A percentile compares a stretch with the other conserved stretches of the same genome.
Evolutionary conservation across 2,888 invertebrate genomes (phyloP).

Genomic region (Hemithea aestivaria): DNA sequence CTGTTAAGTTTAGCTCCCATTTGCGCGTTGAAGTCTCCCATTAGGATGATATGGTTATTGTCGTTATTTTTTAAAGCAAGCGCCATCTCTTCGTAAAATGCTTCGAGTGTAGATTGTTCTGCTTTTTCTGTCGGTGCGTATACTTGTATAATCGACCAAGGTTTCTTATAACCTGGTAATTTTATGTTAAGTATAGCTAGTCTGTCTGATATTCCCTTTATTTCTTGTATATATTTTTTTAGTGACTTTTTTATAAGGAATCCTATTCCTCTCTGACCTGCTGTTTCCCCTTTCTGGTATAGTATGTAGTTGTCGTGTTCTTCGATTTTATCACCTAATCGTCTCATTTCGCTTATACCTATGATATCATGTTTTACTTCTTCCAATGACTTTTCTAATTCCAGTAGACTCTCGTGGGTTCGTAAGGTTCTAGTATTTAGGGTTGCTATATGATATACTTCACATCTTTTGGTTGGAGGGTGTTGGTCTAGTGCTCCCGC

Average conservation of each 20-base stretch:
- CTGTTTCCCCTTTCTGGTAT: conserved; percentile 15
- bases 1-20: conserved; percentile 9
- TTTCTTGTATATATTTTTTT: conserved; percentile 6
- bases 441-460: conserved; percentile 6
- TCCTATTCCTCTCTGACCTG: no score
- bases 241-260: no score
- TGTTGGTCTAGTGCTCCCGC: no score
- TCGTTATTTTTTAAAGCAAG: conserved; percentile 6
- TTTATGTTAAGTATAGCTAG: conserved; percentile 12
- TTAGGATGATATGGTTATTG: conserved; percentile 16
- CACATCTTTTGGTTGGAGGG: conserved; percentile 10
- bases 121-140: conserved; percentile 13
- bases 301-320: conserved; percentile 8
- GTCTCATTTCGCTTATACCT: no score
- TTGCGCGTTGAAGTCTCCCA: conserved; percentile 15
- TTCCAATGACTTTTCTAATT: conserved; percentile 10
- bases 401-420: conserved; percentile 11
- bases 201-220: conserved; percentile 12
- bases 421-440: conserved; percentile 8
- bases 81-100: conserved; percentile 10
- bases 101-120: conserved; percentile 8
- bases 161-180: conserved; percentile 6
- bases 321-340: conserved; percentile 8
- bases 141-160: conserved; percentile 16
- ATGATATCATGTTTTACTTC: conserved; percentile 12